Evolutionary conservation across 2,797 vertebrate species (phyloP).

Genomic region (Gallinago solitaria): DNA sequence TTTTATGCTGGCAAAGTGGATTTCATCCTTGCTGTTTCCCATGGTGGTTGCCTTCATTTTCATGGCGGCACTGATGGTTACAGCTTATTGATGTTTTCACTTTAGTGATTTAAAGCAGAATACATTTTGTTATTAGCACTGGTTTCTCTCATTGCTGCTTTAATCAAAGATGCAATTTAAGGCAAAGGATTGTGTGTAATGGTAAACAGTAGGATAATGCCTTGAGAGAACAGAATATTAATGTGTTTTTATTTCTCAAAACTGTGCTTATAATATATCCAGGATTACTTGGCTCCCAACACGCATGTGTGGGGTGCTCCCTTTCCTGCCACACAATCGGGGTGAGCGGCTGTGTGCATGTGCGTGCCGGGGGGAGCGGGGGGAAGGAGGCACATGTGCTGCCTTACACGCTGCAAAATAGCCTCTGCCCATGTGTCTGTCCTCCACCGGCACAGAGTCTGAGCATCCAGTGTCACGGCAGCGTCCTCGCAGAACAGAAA

Average conservation of each 20-base stretch:
- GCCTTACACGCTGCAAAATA: neutral
- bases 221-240: conserved; percentile 71
- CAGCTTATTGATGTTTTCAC: conserved; percentile 70
- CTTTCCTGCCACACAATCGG: neutral
- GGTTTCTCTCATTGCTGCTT: conserved; percentile 63
- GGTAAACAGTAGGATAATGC: conserved; percentile 68
- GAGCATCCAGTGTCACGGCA: neutral
- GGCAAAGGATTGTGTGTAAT: conserved; percentile 57
- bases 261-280: conserved; percentile 27
- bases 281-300: conserved; percentile 21
- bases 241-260: conserved; percentile 69
- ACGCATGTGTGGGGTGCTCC: neutral
- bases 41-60: conserved; percentile 70
- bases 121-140: conserved; percentile 64
- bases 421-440: neutral
- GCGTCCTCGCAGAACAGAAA: neutral
- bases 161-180: conserved; percentile 68
- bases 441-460: neutral
- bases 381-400: neutral
- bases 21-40: conserved; percentile 70
- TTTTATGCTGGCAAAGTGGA: conserved; percentile 70
- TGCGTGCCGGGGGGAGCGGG: neutral
- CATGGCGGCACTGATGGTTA: conserved; percentile 65
- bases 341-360: neutral
- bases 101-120: conserved; percentile 73